phyloP scores from a whole-genome alignment of 2,888 invertebrate species.

The Pyrochroa serraticornis region DNA sequence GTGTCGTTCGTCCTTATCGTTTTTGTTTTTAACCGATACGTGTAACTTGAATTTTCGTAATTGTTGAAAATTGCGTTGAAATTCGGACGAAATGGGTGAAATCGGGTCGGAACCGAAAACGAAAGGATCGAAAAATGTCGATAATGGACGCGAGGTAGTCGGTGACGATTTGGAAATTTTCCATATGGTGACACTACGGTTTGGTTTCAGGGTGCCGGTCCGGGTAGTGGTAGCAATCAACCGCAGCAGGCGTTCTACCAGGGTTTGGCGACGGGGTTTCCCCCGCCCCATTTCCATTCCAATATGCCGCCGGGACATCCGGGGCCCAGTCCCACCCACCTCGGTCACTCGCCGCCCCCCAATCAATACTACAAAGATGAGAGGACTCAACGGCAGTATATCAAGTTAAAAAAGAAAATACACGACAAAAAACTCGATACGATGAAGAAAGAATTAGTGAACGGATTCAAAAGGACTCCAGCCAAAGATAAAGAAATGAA shows the following conservation, averaged over 20 bases:
- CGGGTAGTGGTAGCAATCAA: constrained; percentile 72
- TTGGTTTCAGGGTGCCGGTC: constrained; percentile 69
- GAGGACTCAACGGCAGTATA: constrained; percentile 76
- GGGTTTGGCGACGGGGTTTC: constrained; percentile 63
- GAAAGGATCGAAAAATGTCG: no score
- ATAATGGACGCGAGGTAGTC: neutral
- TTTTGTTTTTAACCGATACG: no score
- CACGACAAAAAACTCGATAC: constrained; percentile 59
- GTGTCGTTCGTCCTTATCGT: no score
- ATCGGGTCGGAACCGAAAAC: no score
- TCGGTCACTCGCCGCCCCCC: constrained; percentile 72
- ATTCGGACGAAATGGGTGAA: neutral
- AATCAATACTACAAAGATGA: constrained; percentile 78
- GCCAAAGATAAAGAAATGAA: constrained; percentile 62
- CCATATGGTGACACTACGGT: neutral
- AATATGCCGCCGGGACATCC: constrained; percentile 61
- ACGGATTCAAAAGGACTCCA: constrained; percentile 58
- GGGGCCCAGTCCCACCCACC: constrained; percentile 63
- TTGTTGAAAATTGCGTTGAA: neutral
- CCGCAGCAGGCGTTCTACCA: constrained; percentile 72
- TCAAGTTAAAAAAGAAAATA: constrained; percentile 77
- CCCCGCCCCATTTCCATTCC: constrained; percentile 59
- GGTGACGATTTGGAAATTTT: neutral
- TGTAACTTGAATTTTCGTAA: no score
- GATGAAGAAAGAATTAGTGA: constrained; percentile 67